Evolutionary conservation across 2,888 invertebrate genomes (phyloP), one percentile per base, ranked within the genome.

Genomic region (Tachina grossa): DNA sequence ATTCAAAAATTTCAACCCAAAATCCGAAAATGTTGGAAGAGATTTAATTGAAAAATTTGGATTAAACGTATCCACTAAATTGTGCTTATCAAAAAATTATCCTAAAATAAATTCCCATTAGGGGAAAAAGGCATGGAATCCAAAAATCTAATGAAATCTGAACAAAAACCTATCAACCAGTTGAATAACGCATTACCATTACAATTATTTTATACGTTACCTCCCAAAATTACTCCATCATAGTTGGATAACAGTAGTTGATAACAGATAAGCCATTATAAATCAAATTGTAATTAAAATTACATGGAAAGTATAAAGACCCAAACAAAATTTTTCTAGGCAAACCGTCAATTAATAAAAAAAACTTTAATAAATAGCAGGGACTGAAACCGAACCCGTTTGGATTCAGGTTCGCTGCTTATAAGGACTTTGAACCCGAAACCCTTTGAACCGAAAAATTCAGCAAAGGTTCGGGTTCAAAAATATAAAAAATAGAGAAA

Each of bases 261-360:
- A 63, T 45, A 45, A 19, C 45, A 61, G 41, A 16, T 43, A 61
- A 61, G 9, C 61, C 61, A 61, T 43, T 61, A 61, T 43, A 16
- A 61, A 43, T 61, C 5, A 10, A 43, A 45, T 63, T 63, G 13
- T 63, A 63, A 22, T 63, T 43, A 19, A 16, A 63, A 11, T 63
- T 63, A 45, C 63, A 45, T 13, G 45, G 63, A 10, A 68, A n/a
- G 14, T 68, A 68, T 39, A 51, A 31, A 4, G 51, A 68, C 51
- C 39, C 68, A 68, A 49, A 43, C 4, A 41, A 43, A 43, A 68
- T 10, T 51, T 39, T 68, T 14, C 39, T 68, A 31, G 68, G 51
- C 10, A 68, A 22, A n/a, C 22, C n/a, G 49, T 49, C 49, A 49
- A 49, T 49, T 49, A 49, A 49, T 9, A 49, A n/a, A 49, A n/a